Evolutionary conservation across 2,888 invertebrate genomes (phyloP), one percentile per base, ranked within the genome.

Genomic region (Meiosimyza platycephala): DNA sequence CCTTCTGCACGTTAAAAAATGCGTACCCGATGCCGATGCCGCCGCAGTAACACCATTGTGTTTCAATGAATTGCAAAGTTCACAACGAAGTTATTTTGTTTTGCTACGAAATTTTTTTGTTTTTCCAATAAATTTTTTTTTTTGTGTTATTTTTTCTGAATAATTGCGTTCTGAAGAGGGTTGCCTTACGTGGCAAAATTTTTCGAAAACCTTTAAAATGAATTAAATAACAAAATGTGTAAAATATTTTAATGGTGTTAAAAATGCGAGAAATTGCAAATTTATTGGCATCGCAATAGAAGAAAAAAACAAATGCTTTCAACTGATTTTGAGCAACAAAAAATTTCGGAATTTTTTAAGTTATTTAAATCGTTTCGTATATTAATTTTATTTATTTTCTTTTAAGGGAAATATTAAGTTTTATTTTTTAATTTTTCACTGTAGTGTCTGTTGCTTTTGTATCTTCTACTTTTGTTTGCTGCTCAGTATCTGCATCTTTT

Each of bases 101-200:
- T 60, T 33, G 12, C n/a, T 11, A 4, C 47, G 11, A 47, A 50
- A 6, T 22, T 50, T 51, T 18, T 33, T 62, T 12, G 28, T 28
- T 33, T 60, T 33, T 33, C 33, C 4, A 4, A 28, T 33, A 11
- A n/a, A 22, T 9, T 9, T 40, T 9, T 40, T 40, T 28, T 28
- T 28, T 28, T 51, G 18, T 67, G 40, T 3, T n/a, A n/a, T 28
- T 55, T 67, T 57, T 67, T 57, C 57, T 6, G 62, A 47, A 52
- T 62, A 70, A 70, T 70, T 70, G 70, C 62, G 62, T 62, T 16
- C 62, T 62, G 70, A 33, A 62, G 70, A 50, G 59, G 62, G 52
- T 67, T n/a, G 64, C 22, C 28, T 40, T 6, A 9, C 63, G 48
- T 6, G 63, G 22, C 28, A 15, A 15, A 57, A 15, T 11, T 9